These are phyloP conservation scores for Erynnis tages DNA, from an alignment of 2,888 invertebrate genomes.

Conservation along the genomic window DNA sequence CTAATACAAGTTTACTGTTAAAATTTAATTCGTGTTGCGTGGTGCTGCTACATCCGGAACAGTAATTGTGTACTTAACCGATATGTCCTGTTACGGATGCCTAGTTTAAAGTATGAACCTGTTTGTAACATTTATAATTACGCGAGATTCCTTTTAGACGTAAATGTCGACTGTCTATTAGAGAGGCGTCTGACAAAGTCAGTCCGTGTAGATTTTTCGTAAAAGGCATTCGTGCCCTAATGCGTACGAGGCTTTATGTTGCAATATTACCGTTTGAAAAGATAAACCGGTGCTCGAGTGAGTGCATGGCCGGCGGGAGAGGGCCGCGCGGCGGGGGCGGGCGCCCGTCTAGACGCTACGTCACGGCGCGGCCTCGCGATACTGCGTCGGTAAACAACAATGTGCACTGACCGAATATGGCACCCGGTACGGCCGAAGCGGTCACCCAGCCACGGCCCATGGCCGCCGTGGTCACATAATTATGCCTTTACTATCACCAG, in stretches of 20 bases:
- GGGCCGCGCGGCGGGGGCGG: conserved; percentile 49
- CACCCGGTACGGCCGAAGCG: conserved; percentile 61
- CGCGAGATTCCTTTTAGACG: too few species aligned
- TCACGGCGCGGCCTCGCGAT: conserved; percentile 83
- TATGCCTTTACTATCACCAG: conserved; percentile 24
- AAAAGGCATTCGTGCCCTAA: conserved; percentile 29
- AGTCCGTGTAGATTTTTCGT: not conserved
- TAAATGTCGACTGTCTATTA: too few species aligned
- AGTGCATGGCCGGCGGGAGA: conserved; percentile 59
- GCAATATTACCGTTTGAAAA: conserved; percentile 74
- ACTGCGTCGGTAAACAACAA: conserved; percentile 81
- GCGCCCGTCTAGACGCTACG: conserved; percentile 78
- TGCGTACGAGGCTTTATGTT: conserved; percentile 49
- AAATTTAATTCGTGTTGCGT: too few species aligned
- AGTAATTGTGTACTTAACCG: too few species aligned
- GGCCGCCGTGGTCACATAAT: conserved; percentile 31
- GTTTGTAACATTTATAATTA: too few species aligned
- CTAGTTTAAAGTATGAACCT: too few species aligned
- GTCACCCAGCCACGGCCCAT: conserved; percentile 54
- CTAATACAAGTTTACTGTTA: too few species aligned
- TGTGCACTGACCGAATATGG: conserved; percentile 81
- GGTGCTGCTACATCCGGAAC: too few species aligned
- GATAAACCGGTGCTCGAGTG: conserved; percentile 77
- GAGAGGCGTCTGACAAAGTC: too few species aligned
- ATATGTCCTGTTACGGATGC: too few species aligned